Evolutionary conservation across 2,113 vertebrate species (phyloP).

Genomic region (Amphiprion ocellaris): DNA sequence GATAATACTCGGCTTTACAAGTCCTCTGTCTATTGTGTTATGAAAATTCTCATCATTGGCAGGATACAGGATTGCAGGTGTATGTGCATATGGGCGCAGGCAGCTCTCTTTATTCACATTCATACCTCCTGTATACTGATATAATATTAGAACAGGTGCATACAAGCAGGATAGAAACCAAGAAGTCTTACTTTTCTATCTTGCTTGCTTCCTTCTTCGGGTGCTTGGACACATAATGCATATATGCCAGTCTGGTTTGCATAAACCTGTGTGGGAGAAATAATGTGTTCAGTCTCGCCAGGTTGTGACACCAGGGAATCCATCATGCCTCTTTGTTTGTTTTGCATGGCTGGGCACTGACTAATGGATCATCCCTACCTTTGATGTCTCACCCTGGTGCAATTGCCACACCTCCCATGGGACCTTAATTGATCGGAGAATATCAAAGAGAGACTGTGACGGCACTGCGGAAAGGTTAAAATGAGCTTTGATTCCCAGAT

Average conservation of each 20-base stretch:
- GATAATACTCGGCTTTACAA: constrained; percentile 52
- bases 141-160: not conserved
- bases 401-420: constrained; percentile 12
- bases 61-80: constrained; percentile 1
- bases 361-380: constrained; percentile 60
- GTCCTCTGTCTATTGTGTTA: constrained; percentile 45
- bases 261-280: not conserved
- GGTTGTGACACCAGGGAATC: constrained; percentile 52
- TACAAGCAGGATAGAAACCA: not conserved
- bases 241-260: not conserved
- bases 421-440: constrained; percentile 49
- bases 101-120: constrained; percentile 4
- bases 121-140: not conserved
- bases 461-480: constrained; percentile 30
- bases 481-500: constrained; percentile 36
- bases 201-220: too few relatives aligned
- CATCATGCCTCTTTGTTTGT: constrained; percentile 55
- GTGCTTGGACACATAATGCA: not conserved
- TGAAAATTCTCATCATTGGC: constrained; percentile 43
- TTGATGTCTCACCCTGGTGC: constrained; percentile 54
- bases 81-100: not conserved
- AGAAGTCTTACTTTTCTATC: not conserved
- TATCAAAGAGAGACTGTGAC: constrained; percentile 65
- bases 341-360: constrained; percentile 23
- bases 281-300: not conserved